Evolutionary conservation across 2,888 invertebrate species (phyloP), one percentile per base, ranked within the genome.

Genomic region (Oligia fasciuncula): DNA sequence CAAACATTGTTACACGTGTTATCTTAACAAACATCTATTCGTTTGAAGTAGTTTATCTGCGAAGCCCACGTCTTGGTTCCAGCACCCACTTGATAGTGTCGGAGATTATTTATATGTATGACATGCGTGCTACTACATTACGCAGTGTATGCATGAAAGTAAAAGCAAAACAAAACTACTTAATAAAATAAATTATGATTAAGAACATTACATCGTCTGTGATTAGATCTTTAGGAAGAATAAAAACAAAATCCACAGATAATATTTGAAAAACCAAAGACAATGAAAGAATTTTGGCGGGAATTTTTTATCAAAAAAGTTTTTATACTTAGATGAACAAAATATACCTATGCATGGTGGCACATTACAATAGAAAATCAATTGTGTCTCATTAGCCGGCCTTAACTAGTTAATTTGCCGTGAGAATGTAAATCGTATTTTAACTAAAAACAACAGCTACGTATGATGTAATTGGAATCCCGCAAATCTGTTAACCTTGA

Each of bases 401-500:
- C 4, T 40, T n/a, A n/a, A n/a, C n/a, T n/a, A n/a, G n/a, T n/a
- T n/a, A n/a, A n/a, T n/a, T 66, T 66, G 40, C 19, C 23, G 3
- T 40, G 65, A 40, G 40, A 11, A 40, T 40, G 23, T 9, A 40
- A 65, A 19, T 29, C 8, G 40, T 60, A 14, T 60, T 54, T 60
- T 40, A 46, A 49, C 49, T 57, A 46, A 73, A 68, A 73, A 51
- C 35, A 73, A 82, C 68, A 71, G 63, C 46, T 79, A 67, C n/a
- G 17, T 65, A 40, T 73, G 40, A 83, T 70, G 51, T 79, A 78
- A 86, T 66, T 65, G 29, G n/a, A 54, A 78, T 70, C 74, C 73
- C 73, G 86, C 78, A 77, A 76, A 74, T 73, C 8, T 67, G 35
- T n/a, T 80, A 81, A 80, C 85, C 87, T 85, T 87, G 80, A 87